Percentiles rank a stretch among this genome's conserved stretches.
These are phyloP conservation scores for Prunella strophiata DNA, from an alignment of 2,797 vertebrate genomes.

Conservation along the genomic window DNA sequence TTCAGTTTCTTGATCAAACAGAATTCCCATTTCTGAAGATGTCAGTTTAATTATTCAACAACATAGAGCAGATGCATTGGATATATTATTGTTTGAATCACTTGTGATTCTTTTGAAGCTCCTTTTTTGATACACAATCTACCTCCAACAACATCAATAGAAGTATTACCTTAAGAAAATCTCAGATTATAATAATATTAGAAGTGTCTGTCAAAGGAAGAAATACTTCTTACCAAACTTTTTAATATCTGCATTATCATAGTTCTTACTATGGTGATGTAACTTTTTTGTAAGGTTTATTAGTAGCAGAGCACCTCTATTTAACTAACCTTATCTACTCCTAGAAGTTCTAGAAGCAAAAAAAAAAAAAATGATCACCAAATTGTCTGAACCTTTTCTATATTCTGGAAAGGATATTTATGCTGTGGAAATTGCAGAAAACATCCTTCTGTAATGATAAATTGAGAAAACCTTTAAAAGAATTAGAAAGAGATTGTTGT, in stretches of 20 bases:
- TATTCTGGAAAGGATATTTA: background rate
- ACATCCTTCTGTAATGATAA: background rate
- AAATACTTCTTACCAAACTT: background rate
- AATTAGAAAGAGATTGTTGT: background rate
- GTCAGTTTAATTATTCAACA: background rate
- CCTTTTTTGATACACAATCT: background rate
- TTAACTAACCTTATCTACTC: background rate
- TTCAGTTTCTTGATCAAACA: background rate
- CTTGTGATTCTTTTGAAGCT: background rate
- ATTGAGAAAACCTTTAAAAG: background rate
- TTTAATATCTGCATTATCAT: background rate
- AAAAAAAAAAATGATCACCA: background rate
- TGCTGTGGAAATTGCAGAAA: background rate
- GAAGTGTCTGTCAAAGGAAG: background rate
- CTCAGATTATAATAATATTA: background rate
- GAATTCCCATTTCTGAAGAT: background rate
- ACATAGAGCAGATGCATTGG: background rate
- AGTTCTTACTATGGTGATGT: background rate
- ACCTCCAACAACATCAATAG: background rate
- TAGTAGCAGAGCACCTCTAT: background rate
- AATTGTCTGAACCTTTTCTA: background rate
- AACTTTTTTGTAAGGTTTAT: background rate
- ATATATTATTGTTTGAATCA: background rate
- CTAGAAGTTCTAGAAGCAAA: background rate
- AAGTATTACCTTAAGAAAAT: background rate